These are phyloP conservation scores for Phoenicopterus ruber DNA, from an alignment of 2,113 vertebrate genomes.

Conservation along the genomic window DNA sequence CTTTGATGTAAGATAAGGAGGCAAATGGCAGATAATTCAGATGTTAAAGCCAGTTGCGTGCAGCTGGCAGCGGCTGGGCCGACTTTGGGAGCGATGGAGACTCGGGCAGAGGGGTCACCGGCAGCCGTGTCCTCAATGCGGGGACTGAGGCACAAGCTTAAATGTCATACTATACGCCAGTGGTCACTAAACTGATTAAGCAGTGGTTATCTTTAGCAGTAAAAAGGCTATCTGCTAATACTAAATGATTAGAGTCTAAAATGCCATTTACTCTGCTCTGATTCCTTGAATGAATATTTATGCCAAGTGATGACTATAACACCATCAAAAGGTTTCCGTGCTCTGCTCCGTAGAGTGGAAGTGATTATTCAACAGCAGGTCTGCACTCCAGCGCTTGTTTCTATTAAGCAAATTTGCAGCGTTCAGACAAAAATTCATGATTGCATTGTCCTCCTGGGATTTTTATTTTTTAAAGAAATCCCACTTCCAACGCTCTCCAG, in stretches of 20 bases:
- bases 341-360: conserved; percentile 45
- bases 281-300: conserved; percentile 72
- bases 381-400: conserved; percentile 58
- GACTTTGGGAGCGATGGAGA: neutral
- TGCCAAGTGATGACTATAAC: conserved; percentile 66
- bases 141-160: conserved; percentile 19
- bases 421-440: conserved; percentile 46
- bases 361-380: conserved; percentile 59
- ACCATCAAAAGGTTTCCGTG: conserved; percentile 56
- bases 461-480: conserved; percentile 21
- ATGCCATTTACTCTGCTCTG: conserved; percentile 71
- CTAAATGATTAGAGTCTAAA: conserved; percentile 64
- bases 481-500: neutral
- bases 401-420: conserved; percentile 66
- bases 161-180: conserved; percentile 51
- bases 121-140: neutral
- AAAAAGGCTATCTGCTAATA: conserved; percentile 67
- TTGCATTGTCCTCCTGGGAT: neutral
- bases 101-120: neutral
- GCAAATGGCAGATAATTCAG: neutral
- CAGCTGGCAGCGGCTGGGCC: neutral
- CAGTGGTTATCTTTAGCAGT: conserved; percentile 61
- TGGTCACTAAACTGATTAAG: conserved; percentile 70
- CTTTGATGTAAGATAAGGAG: conserved; percentile 33
- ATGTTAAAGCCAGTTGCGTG: neutral